Percentiles rank a stretch among this genome's conserved stretches.
phyloP scores from a whole-genome alignment of 1,140 invertebrate genomes.

The Drosophila carrolli region DNA sequence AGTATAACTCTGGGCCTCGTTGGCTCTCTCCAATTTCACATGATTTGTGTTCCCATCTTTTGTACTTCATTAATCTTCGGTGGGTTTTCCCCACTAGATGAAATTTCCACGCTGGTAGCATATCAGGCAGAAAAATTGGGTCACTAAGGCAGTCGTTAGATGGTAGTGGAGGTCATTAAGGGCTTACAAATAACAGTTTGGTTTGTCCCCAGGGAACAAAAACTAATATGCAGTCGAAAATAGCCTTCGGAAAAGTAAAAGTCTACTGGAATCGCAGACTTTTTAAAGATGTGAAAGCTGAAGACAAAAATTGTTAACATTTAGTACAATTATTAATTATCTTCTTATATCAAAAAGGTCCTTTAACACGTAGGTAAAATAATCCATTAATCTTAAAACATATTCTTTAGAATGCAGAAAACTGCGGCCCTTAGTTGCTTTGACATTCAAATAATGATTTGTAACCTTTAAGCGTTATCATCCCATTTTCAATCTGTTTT shows the following conservation, averaged over 20 bases:
- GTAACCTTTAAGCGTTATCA: slow-evolving; percentile 50
- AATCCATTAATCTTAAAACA: slow-evolving; percentile 8
- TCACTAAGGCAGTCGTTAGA: slow-evolving; percentile 60
- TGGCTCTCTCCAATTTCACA: slow-evolving; percentile 56
- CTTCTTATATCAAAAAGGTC: background rate
- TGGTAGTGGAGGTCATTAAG: slow-evolving; percentile 38
- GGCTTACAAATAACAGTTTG: slow-evolving; percentile 12
- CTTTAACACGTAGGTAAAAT: background rate
- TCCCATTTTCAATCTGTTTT: slow-evolving; percentile 50
- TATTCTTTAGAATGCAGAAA: background rate
- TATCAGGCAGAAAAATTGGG: slow-evolving; percentile 51
- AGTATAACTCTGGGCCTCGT: slow-evolving; percentile 19
- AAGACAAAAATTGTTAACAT: no score
- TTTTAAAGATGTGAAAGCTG: no score
- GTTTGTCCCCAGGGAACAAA: slow-evolving; percentile 1
- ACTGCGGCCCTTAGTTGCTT: slow-evolving; percentile 23
- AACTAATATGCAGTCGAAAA: background rate
- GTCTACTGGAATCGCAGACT: no score
- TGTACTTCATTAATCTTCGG: slow-evolving; percentile 76
- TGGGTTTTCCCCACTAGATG: slow-evolving; percentile 32
- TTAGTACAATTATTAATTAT: no score
- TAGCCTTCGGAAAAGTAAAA: no score
- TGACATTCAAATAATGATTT: slow-evolving; percentile 59
- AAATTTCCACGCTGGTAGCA: slow-evolving; percentile 19
- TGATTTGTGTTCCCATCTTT: slow-evolving; percentile 78